Base-by-base conservation (phyloP, 1,140 invertebrate genomes). In the Drosophila kurseongensis region DNA sequence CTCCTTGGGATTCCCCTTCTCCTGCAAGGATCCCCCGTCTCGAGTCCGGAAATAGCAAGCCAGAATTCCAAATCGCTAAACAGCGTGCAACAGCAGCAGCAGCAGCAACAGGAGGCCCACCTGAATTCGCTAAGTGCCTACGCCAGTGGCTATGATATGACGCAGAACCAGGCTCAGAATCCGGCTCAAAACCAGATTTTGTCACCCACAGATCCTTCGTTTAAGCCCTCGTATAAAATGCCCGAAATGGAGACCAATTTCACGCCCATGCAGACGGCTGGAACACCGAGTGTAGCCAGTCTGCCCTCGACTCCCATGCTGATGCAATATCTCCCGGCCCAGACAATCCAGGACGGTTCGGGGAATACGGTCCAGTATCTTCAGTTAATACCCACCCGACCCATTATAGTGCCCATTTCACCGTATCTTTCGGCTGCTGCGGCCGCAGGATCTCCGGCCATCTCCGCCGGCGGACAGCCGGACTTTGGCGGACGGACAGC, bases 281-380 rank as follows among this genome's bases (percentile, higher is more conserved):
- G 67, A 2, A 72, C 67, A 0, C 48, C 60, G 5, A 80, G 66
- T 27, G 44, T 88, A 45, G 32, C 62, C 45, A 66, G 54, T 6
- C 35, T 86, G 16, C 86, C 82, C 12, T 78, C 95, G 94, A 54
- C 94, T 59, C 57, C 93, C 75, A 83, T 95, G 92, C 74, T 97
- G 96, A 91, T 96, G 93, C 91, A 92, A 52, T 92, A 92, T 57
- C 59, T 92, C 7, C 84, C 90, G 5, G 80, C 91, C 2, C 86
- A 90, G 16, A 42, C 73, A 4, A 51, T 92, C 0, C 78, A 86
- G 10, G 83, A 91, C 47, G 82, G 81, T 41, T 74, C 74, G 0
- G 89, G 84, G 4, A 67, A 52, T 7, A 66, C 74, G 0, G 79
- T 92, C 3, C 91, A 92, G 51, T 92, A 92, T 50, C 54, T 92